Evolutionary conservation across 2,113 vertebrate species (phyloP).

Genomic region (Triplophysa dalaica): DNA sequence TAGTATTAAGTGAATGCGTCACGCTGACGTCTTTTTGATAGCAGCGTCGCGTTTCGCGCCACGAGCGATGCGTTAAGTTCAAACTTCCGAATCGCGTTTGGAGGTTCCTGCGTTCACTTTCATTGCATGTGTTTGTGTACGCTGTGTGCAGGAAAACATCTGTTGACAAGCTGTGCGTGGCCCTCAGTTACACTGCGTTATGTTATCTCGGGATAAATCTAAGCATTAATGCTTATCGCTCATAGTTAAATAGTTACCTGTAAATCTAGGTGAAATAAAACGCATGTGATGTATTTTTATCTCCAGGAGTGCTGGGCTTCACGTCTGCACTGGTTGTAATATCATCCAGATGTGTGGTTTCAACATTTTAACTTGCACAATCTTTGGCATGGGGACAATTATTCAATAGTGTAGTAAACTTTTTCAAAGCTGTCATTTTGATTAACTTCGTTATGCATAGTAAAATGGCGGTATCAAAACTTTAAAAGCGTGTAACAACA

Average conservation of each 20-base stretch:
- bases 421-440: constrained; percentile 50
- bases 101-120: background rate
- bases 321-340: constrained; percentile 73
- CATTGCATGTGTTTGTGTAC: background rate
- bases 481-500: background rate
- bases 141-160: constrained; percentile 39
- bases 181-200: too few relatives aligned
- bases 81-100: background rate
- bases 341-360: constrained; percentile 74
- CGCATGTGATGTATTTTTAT: constrained; percentile 70
- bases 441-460: constrained; percentile 10
- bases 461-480: background rate
- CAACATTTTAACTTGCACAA: constrained; percentile 80
- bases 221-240: background rate
- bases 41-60: too few relatives aligned
- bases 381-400: constrained; percentile 69
- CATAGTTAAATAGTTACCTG: constrained; percentile 13
- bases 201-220: background rate
- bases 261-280: constrained; percentile 29
- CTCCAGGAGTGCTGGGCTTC: constrained; percentile 62
- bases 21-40: too few relatives aligned
- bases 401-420: constrained; percentile 70
- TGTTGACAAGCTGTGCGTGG: constrained; percentile 54
- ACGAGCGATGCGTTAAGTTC: too few relatives aligned
- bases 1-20: too few relatives aligned